Percentiles rank a stretch among this genome's conserved stretches.
Evolutionary conservation across 1,140 invertebrate genomes (phyloP).

Genomic region (Neodiprion fabricii): DNA sequence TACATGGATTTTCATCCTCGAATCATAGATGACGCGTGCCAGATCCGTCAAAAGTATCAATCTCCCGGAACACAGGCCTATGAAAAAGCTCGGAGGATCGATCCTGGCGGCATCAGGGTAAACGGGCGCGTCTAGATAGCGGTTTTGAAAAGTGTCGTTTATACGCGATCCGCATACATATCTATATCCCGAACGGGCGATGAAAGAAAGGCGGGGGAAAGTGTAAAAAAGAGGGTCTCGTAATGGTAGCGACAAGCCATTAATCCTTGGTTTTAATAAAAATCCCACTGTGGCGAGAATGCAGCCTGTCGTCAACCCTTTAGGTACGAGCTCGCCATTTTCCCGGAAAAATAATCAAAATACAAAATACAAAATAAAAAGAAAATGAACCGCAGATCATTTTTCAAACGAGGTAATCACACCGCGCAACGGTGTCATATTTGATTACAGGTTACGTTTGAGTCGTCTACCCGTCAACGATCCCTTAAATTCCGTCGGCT

Average conservation of each 20-base stretch:
- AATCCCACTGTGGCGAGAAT: constrained; percentile 9
- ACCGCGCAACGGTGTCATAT: constrained; percentile 33
- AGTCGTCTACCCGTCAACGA: not conserved
- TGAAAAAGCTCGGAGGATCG: too few relatives aligned
- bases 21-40: not conserved
- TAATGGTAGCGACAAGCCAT: constrained; percentile 22
- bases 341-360: not conserved
- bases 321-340: not conserved
- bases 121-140: too few relatives aligned
- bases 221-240: constrained; percentile 21
- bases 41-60: not conserved
- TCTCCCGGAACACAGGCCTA: not conserved
- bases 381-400: not conserved
- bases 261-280: constrained; percentile 23
- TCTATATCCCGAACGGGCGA: not conserved
- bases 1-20: not conserved
- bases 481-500: constrained; percentile 35
- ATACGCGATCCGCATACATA: not conserved
- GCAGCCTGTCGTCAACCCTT: constrained; percentile 9
- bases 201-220: not conserved
- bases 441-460: constrained; percentile 48
- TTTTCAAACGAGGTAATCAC: constrained; percentile 15
- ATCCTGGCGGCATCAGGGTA: too few relatives aligned
- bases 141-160: not conserved
- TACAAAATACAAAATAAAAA: not conserved